A percentile compares a stretch with the other conserved stretches of the same genome.
phyloP scores from a whole-genome alignment of 2,113 vertebrate species.

The Porphyrio hochstetteri region DNA sequence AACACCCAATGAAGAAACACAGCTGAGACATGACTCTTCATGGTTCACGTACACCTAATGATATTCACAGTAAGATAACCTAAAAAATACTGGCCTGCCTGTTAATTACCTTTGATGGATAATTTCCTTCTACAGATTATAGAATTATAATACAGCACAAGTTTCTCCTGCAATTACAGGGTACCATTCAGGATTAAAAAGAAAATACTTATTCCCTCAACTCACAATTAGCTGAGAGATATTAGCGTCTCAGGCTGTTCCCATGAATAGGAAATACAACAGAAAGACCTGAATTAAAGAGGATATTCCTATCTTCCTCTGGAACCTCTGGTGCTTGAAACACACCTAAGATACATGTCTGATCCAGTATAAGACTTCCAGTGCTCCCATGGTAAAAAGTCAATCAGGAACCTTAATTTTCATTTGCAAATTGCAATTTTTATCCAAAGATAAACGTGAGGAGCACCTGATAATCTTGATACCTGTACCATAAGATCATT shows the following conservation, averaged over 20 bases:
- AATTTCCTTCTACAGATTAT: background rate
- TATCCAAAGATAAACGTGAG: background rate
- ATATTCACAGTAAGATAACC: background rate
- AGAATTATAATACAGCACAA: background rate
- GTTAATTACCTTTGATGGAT: background rate
- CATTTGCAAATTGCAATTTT: background rate
- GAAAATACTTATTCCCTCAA: background rate
- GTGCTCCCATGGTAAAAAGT: background rate
- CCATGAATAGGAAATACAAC: background rate
- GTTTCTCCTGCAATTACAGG: background rate
- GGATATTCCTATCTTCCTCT: background rate
- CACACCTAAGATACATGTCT: background rate
- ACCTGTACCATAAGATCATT: background rate
- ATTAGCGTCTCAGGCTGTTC: background rate
- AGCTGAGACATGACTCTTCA: background rate
- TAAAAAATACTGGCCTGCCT: background rate
- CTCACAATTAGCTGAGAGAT: background rate
- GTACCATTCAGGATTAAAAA: background rate
- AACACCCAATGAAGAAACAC: background rate
- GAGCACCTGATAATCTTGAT: background rate
- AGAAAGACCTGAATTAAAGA: background rate
- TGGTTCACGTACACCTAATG: background rate
- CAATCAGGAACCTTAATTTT: background rate
- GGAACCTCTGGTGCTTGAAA: background rate
- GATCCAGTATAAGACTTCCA: background rate